Conservation (phyloP, 92 coral and sea anemone genomes). For the Parazoanthus atlanticus region DNA sequence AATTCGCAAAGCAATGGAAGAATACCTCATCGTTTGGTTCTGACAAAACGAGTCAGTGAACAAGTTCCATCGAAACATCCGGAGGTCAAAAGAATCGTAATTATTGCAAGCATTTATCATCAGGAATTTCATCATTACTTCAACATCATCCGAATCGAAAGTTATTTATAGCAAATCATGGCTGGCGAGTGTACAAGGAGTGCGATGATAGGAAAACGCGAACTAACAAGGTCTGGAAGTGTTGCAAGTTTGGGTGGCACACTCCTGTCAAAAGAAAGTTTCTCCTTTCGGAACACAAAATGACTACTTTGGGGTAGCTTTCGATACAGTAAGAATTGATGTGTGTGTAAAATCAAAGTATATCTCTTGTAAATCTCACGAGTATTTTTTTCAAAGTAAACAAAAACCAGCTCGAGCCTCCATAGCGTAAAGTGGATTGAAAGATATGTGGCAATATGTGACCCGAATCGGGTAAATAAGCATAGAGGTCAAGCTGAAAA, state of each 20-base stretch:
- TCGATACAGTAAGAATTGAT: neutral
- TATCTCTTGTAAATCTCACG: neutral
- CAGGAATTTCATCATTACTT: conserved; percentile 6
- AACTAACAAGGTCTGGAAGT: neutral
- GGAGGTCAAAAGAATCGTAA: conserved; percentile 4
- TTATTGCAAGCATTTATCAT: neutral
- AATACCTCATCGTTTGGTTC: neutral
- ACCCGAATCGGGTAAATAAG: neutral
- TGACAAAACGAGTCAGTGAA: neutral
- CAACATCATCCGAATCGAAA: conserved; percentile 3
- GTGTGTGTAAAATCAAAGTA: neutral
- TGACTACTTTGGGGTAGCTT: neutral
- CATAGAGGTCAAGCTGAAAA: neutral
- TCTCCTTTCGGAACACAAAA: neutral
- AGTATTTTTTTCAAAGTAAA: neutral
- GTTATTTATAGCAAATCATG: conserved; percentile 18
- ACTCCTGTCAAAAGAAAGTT: neutral
- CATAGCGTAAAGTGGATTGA: neutral
- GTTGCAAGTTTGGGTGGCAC: neutral
- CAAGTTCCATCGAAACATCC: neutral
- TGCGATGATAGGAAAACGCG: neutral
- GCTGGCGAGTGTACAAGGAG: neutral
- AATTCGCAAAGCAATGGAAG: neutral
- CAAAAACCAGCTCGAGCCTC: neutral
- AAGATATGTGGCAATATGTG: neutral